Conservation (phyloP, 2,113 vertebrate species). For the Seriola rivoliana region DNA sequence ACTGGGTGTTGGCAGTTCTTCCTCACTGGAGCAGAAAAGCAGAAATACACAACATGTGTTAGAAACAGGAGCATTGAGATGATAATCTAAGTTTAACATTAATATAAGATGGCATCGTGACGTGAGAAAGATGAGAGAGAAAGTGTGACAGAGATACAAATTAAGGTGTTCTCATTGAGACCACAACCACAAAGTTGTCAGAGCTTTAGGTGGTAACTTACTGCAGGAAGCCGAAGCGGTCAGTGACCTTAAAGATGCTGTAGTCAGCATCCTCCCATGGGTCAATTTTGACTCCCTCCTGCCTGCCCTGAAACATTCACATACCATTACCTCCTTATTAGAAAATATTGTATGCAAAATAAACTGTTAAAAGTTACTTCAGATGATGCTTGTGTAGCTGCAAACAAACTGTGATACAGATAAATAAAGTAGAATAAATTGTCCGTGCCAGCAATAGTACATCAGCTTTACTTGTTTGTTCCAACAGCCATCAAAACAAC, state of each 20-base stretch:
- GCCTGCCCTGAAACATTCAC: slow-evolving; percentile 85
- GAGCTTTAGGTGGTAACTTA: slow-evolving; percentile 78
- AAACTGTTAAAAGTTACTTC: not conserved
- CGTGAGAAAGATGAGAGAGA: not conserved
- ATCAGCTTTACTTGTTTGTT: not conserved
- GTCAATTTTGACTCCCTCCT: slow-evolving; percentile 88
- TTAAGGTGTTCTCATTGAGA: not conserved
- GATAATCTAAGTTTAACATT: not conserved
- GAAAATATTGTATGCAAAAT: not conserved
- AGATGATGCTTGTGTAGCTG: not conserved
- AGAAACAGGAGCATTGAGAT: not conserved
- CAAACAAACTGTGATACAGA: not conserved
- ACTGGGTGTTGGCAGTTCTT: slow-evolving; percentile 89
- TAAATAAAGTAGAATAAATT: not conserved
- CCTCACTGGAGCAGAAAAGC: slow-evolving; percentile 82
- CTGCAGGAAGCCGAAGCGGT: slow-evolving; percentile 92
- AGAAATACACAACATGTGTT: slow-evolving; percentile 19
- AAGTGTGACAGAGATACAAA: not conserved
- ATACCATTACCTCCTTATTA: slow-evolving; percentile 9
- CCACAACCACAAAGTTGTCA: not conserved
- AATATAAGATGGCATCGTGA: not conserved
- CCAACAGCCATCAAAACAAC: not conserved
- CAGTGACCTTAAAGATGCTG: slow-evolving; percentile 89
- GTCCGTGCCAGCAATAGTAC: too few species aligned
- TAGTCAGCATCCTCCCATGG: slow-evolving; percentile 92